Percentiles rank a stretch among this genome's conserved stretches.
phyloP scores from a whole-genome alignment of 1,140 invertebrate genomes.

The Steinernema feltiae region DNA sequence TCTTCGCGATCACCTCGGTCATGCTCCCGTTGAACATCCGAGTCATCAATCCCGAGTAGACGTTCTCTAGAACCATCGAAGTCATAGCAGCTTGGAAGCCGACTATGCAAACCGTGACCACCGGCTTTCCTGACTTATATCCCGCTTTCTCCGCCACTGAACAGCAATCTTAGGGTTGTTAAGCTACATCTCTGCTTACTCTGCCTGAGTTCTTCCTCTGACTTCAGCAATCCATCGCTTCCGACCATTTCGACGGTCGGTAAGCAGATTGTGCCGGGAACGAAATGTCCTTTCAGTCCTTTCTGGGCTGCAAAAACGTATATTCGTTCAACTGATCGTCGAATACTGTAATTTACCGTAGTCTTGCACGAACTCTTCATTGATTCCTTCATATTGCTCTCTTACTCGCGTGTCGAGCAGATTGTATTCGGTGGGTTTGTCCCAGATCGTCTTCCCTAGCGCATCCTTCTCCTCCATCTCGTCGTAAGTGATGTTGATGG shows the following conservation, averaged over 20 bases:
- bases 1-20: slow-evolving; percentile 8
- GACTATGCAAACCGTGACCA: neutral
- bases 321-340: neutral
- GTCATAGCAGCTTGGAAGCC: slow-evolving; percentile 3
- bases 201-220: neutral
- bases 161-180: neutral
- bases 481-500: slow-evolving; percentile 36
- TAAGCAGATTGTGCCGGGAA: neutral
- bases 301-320: neutral
- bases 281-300: neutral
- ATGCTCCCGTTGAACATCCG: slow-evolving; percentile 6
- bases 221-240: neutral
- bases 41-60: neutral
- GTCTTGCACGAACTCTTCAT: neutral
- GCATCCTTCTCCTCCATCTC: slow-evolving; percentile 36
- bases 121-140: neutral
- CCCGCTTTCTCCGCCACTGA: neutral
- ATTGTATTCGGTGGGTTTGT: slow-evolving; percentile 28
- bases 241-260: neutral
- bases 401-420: slow-evolving; percentile 42
- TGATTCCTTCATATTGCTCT: slow-evolving; percentile 47
- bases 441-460: slow-evolving; percentile 29
- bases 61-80: neutral
- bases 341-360: neutral
- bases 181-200: neutral